These are phyloP conservation scores for Dynastes tityus DNA, from an alignment of 2,888 invertebrate species.

Conservation along the genomic window DNA sequence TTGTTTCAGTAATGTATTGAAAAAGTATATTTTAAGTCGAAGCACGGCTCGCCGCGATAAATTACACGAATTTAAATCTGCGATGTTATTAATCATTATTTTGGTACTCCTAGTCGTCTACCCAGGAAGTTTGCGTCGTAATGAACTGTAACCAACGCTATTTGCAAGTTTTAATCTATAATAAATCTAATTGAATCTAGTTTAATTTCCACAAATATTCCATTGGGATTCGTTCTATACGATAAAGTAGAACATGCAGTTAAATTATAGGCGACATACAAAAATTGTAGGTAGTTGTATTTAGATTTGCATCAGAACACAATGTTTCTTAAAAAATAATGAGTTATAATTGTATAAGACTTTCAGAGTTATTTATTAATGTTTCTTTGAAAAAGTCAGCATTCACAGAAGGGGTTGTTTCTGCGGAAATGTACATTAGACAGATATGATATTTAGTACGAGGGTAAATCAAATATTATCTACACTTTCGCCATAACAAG, in stretches of 20 bases:
- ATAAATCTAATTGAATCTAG: slow-evolving; percentile 23
- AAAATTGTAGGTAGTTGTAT: no score
- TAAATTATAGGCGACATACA: no score
- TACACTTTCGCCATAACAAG: no score
- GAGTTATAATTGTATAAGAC: no score
- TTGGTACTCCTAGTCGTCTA: not conserved
- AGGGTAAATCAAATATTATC: no score
- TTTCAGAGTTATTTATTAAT: no score
- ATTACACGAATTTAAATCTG: slow-evolving; percentile 41
- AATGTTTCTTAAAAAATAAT: no score
- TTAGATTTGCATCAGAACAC: no score
- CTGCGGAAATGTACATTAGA: no score
- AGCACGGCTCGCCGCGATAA: slow-evolving; percentile 24
- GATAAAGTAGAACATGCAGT: not conserved
- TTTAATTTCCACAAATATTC: not conserved
- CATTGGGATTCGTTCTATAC: not conserved
- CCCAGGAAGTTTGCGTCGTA: slow-evolving; percentile 20
- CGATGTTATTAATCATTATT: slow-evolving; percentile 42
- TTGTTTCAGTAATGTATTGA: slow-evolving; percentile 36
- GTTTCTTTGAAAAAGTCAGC: no score
- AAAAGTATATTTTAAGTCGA: slow-evolving; percentile 27
- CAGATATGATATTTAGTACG: no score
- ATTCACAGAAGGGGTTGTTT: no score
- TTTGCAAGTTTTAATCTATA: slow-evolving; percentile 18
- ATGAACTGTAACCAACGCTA: slow-evolving; percentile 24